These are phyloP conservation scores for Bursaphelenchus okinawaensis DNA, from an alignment of 2,888 invertebrate genomes.

Conservation along the genomic window DNA sequence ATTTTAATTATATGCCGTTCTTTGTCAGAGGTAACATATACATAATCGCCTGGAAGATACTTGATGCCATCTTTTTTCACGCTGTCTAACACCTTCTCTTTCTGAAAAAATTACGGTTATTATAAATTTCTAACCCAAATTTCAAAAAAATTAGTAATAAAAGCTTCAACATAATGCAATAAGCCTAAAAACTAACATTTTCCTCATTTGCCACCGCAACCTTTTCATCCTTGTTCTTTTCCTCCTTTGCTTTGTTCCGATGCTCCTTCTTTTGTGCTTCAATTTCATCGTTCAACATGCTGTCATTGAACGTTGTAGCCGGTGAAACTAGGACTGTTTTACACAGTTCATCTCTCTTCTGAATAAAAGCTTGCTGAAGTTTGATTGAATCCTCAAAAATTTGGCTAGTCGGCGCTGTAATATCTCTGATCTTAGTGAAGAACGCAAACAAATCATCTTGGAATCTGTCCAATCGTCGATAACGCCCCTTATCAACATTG, in stretches of 20 bases:
- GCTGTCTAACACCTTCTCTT: slow-evolving; percentile 19
- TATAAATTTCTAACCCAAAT: neutral
- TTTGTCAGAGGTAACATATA: slow-evolving; percentile 68
- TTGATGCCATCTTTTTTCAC: slow-evolving; percentile 61
- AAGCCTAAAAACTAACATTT: too few relatives aligned
- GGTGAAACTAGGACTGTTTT: slow-evolving; percentile 78
- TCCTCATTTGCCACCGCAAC: neutral
- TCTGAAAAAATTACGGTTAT: slow-evolving; percentile 15
- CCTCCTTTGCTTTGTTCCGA: slow-evolving; percentile 5
- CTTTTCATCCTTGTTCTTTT: slow-evolving; percentile 1
- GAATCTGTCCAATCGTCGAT: slow-evolving; percentile 85
- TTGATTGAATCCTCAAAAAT: slow-evolving; percentile 82
- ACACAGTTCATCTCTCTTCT: slow-evolving; percentile 68
- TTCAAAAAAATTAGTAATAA: neutral
- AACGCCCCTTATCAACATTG: slow-evolving; percentile 78
- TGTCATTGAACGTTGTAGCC: slow-evolving; percentile 74
- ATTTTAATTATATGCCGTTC: slow-evolving; percentile 74
- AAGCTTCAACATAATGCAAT: neutral
- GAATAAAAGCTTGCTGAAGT: slow-evolving; percentile 82
- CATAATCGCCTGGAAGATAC: slow-evolving; percentile 80
- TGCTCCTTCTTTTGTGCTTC: slow-evolving; percentile 24
- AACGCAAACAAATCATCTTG: slow-evolving; percentile 93
- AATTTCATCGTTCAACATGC: slow-evolving; percentile 68
- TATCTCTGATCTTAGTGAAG: slow-evolving; percentile 76
- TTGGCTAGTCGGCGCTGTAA: slow-evolving; percentile 56